phyloP scores from a whole-genome alignment of 2,113 vertebrate genomes.

The Tor tambroides region DNA sequence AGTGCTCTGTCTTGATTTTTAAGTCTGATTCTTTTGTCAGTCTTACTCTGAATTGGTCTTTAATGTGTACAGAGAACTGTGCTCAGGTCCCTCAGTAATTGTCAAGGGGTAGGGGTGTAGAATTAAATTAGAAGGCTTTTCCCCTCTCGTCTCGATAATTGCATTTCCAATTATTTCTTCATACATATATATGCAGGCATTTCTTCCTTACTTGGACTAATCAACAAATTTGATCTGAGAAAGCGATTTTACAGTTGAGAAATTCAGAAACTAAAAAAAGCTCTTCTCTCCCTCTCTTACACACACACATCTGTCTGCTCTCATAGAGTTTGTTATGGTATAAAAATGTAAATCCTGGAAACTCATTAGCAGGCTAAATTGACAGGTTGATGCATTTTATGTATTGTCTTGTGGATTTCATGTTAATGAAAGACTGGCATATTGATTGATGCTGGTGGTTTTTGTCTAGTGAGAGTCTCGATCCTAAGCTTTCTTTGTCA shows the following conservation, averaged over 20 bases:
- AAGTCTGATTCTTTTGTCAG: constrained; percentile 18
- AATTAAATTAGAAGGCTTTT: constrained; percentile 2
- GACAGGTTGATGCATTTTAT: constrained; percentile 61
- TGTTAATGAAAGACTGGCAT: constrained; percentile 61
- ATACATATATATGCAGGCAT: constrained; percentile 15
- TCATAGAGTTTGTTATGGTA: constrained; percentile 17
- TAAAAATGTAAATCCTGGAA: constrained; percentile 55
- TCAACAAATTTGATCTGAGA: constrained; percentile 21
- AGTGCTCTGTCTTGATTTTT: not conserved
- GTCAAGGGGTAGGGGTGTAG: constrained; percentile 39
- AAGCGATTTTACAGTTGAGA: constrained; percentile 1
- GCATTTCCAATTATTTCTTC: constrained; percentile 40
- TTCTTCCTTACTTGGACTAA: constrained; percentile 3
- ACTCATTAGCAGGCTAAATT: constrained; percentile 53
- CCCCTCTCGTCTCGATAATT: constrained; percentile 37
- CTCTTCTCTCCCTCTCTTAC: not conserved
- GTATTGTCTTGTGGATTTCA: constrained; percentile 51
- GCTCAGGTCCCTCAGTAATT: constrained; percentile 5
- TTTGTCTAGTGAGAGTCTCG: constrained; percentile 22
- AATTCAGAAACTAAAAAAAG: not conserved
- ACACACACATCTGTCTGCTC: not conserved
- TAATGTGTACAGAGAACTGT: not conserved
- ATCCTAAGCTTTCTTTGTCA: constrained; percentile 50
- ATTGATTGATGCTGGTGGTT: constrained; percentile 59
- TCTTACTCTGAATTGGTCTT: not conserved